phyloP scores from a whole-genome alignment of 2,888 invertebrate species.

The Drosophila pseudotalamancana region DNA sequence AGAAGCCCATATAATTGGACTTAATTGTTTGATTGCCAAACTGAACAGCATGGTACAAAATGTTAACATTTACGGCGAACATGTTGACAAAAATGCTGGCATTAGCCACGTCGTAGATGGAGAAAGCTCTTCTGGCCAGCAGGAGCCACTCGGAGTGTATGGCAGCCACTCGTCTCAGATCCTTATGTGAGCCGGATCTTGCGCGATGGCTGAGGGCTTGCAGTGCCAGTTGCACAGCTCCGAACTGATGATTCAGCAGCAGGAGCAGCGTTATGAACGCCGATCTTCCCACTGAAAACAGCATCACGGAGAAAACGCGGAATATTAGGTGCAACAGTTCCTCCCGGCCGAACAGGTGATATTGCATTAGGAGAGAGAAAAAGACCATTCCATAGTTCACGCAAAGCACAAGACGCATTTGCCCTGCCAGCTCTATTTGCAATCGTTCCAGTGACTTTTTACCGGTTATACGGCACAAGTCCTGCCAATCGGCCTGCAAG shows the following conservation, averaged over 20 bases:
- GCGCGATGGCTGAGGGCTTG: neutral
- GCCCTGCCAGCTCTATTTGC: constrained; percentile 26
- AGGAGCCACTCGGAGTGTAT: constrained; percentile 47
- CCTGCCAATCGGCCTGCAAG: constrained; percentile 22
- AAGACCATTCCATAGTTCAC: constrained; percentile 25
- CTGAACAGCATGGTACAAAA: constrained; percentile 63
- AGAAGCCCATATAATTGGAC: neutral
- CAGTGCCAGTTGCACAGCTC: constrained; percentile 46
- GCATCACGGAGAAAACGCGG: neutral
- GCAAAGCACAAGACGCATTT: constrained; percentile 19
- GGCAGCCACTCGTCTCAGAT: constrained; percentile 20
- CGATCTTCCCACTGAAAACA: constrained; percentile 18
- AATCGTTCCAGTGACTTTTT: constrained; percentile 15
- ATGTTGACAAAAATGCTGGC: constrained; percentile 38
- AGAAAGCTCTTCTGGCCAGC: constrained; percentile 37
- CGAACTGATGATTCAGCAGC: constrained; percentile 59
- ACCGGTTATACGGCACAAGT: constrained; percentile 16
- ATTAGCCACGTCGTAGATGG: constrained; percentile 33
- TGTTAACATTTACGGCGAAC: constrained; percentile 44
- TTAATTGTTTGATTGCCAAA: constrained; percentile 37
- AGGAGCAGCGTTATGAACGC: constrained; percentile 40
- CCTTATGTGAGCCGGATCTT: neutral
- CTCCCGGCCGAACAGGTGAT: neutral
- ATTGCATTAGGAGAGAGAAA: constrained; percentile 38
- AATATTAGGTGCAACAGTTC: neutral